These are phyloP conservation scores for Epinotia brunnichana DNA, from an alignment of 2,888 invertebrate species.

Conservation along the genomic window DNA sequence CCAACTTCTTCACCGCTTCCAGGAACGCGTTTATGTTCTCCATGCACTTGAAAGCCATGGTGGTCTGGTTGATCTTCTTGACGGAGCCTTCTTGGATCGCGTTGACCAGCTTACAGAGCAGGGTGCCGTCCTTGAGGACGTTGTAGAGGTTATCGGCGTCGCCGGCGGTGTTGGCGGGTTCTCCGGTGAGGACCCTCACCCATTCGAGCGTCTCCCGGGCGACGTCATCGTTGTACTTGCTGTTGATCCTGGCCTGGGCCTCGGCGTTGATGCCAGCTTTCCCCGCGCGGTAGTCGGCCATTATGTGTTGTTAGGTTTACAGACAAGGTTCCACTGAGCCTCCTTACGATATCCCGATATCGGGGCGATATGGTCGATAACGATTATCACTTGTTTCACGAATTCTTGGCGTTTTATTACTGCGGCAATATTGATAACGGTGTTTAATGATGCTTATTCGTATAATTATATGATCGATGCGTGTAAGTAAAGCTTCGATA, in stretches of 20 bases:
- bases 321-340: conserved; percentile 77
- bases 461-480: conserved; percentile 38
- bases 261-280: conserved; percentile 81
- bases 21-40: conserved; percentile 98
- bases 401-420: conserved; percentile 56
- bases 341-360: conserved; percentile 74
- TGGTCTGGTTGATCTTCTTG: conserved; percentile 95
- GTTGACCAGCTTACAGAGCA: conserved; percentile 95
- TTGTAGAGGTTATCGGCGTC: conserved; percentile 95
- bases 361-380: conserved; percentile 71
- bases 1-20: conserved; percentile 91
- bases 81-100: conserved; percentile 92
- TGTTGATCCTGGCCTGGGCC: conserved; percentile 88
- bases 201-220: conserved; percentile 96
- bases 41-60: conserved; percentile 99
- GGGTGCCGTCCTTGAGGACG: conserved; percentile 93
- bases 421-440: conserved; percentile 33
- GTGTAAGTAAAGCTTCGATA: conserved; percentile 22
- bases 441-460: conserved; percentile 21
- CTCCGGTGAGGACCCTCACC: conserved; percentile 93
- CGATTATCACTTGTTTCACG: conserved; percentile 67
- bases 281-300: conserved; percentile 78
- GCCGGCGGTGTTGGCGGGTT: conserved; percentile 92
- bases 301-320: conserved; percentile 72
- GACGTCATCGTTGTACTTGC: conserved; percentile 97